These are phyloP conservation scores for Unio delphinus DNA, from an alignment of 2,888 invertebrate species.

Conservation along the genomic window DNA sequence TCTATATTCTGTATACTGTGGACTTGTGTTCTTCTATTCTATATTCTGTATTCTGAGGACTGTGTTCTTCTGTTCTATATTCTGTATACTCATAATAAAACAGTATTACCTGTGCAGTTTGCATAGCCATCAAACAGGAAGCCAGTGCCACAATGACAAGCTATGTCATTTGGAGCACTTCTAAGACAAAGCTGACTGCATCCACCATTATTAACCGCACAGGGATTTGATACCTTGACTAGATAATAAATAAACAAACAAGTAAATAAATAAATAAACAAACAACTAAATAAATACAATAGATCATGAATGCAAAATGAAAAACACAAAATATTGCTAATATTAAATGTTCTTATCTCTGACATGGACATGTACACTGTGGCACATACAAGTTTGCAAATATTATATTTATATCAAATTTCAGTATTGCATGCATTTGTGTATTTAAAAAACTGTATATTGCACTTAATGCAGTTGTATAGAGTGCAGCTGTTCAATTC, in stretches of 20 bases:
- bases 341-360: neutral
- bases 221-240: constrained; percentile 18
- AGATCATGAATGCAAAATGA: no score
- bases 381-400: no score
- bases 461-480: no score
- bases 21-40: no score
- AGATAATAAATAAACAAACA: constrained; percentile 2
- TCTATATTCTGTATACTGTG: no score
- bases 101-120: constrained; percentile 78
- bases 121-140: constrained; percentile 84
- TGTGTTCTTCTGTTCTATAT: no score
- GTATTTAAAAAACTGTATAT: no score
- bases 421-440: no score
- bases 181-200: constrained; percentile 97
- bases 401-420: no score
- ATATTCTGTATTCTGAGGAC: no score
- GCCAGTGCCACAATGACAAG: constrained; percentile 93
- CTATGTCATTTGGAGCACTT: constrained; percentile 79
- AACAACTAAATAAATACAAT: neutral
- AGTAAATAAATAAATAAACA: neutral
- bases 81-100: no score
- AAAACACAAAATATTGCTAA: neutral
- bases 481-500: no score
- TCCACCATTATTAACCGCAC: constrained; percentile 80
- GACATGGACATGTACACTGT: neutral